Conservation (phyloP, 2,888 invertebrate species). For the Dasypogon diadema region DNA sequence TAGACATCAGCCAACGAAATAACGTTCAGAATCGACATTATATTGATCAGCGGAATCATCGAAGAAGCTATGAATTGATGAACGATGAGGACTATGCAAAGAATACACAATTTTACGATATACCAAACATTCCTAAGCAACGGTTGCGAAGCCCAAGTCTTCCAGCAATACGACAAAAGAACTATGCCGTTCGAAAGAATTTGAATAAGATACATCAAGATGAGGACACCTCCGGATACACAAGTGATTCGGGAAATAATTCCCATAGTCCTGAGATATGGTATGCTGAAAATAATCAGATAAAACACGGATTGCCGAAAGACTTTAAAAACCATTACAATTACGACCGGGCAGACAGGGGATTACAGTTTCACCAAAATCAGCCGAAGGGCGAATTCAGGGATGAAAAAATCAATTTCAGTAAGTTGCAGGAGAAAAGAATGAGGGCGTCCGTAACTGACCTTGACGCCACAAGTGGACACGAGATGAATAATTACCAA, state of each 20-base stretch:
- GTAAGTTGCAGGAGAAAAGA: constrained; percentile 42
- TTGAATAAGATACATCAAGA: constrained; percentile 72
- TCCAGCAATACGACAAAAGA: constrained; percentile 73
- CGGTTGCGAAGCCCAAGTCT: constrained; percentile 75
- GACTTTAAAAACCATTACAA: constrained; percentile 55
- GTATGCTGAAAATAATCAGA: constrained; percentile 63
- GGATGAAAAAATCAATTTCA: constrained; percentile 51
- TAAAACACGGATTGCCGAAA: constrained; percentile 34
- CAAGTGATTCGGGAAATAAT: constrained; percentile 79
- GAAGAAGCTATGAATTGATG: constrained; percentile 49
- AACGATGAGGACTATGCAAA: constrained; percentile 41
- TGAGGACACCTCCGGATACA: constrained; percentile 86
- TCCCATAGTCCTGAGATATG: constrained; percentile 70
- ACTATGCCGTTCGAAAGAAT: constrained; percentile 60
- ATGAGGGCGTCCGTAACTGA: constrained; percentile 25
- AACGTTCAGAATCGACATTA: constrained; percentile 24
- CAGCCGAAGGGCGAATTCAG: constrained; percentile 19
- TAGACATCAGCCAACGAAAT: constrained; percentile 64
- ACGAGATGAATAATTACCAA: constrained; percentile 36
- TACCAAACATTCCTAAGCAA: constrained; percentile 56
- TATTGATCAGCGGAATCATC: constrained; percentile 11
- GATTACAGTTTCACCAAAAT: constrained; percentile 39
- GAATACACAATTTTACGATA: constrained; percentile 34
- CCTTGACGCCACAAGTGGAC: constrained; percentile 50
- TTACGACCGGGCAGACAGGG: constrained; percentile 50